Base-by-base conservation (phyloP, 2,888 invertebrate species). In the Caenorhabditis sulstoni region DNA sequence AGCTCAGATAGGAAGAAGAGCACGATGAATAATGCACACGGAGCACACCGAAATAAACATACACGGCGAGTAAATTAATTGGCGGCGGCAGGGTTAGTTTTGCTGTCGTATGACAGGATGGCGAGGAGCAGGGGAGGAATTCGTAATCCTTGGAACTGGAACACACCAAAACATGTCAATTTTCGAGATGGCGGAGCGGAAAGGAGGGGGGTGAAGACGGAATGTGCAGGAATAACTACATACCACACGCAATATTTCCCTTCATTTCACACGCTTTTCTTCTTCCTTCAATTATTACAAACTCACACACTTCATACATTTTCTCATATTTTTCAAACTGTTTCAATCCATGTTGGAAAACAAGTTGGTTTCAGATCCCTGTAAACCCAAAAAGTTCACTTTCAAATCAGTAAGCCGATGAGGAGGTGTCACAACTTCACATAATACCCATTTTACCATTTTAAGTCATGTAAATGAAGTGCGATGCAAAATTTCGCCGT, bases 401-500 rank as follows among this genome's bases (percentile, higher is more conserved):
- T 52, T 65, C 7, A 3, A 55, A 55, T 35, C 20, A 49, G 8
- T 16, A 14, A 41, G 29, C 29, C 3, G 7, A 16, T 37, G 23
- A 29, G 41, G 39, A 58, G 50, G 35, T 39, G 55, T 71, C 55
- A 57, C 71, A 71, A 49, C 49, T 64, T 57, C 39, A 29, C 16
- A 35, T 18, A 29, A 61, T 39, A 52, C 62, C 39, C 39, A 70
- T 47, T 70, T 55, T 23, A 16, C 20, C 35, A 59, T 52, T 70
- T 61, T 23, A 35, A 57, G 73, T 44, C 57, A 73, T 73, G 73
- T 52, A 73, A 73, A 73, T 73, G 64, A 73, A 58, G 64, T 57
- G 57, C 57, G 23, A 39, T 41, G 35, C 55, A 58, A 49, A 52
- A 20, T 9, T 23, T 50, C 14, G 11, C 12, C 52, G 18, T 11